Base-by-base conservation (phyloP, 1,140 invertebrate species). In the Hylaeus volcanicus region DNA sequence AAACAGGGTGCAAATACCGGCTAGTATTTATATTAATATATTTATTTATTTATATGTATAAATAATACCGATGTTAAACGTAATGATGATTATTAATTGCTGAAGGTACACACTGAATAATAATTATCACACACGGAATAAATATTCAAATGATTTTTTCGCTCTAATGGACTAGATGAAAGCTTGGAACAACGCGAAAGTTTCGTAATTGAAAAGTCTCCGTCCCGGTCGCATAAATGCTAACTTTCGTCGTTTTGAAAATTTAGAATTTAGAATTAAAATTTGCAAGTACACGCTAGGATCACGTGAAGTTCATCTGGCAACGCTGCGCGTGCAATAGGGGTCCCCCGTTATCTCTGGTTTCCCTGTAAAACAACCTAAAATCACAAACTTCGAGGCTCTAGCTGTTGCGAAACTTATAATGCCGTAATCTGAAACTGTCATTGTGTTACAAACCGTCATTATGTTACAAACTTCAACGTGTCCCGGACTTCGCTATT, bases 341-440 rank as follows among this genome's bases (percentile, higher is more conserved):
- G 51, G 70, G 69, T 79, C 61, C 65, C 58, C 43, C 48, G 60
- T 48, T 79, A 79, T 39, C 53, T 79, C 53, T 78, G 60, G 74
- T 78, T 76, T 70, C 48, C 69, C 60, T 39, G 75, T 81, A 85
- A 84, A 79, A 68, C 51, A 53, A 84, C 68, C 77, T 72, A 69
- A 61, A 76, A 81, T 63, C 70, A 61, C 55, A 6, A 85, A 79
- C 76, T 79, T 60, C 39, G 65, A 58, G 43, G 37, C 12, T 60
- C 66, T 73, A n/a, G 61, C 53, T 53, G 55, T 26, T 6, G 37
- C 63, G 72, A 48, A 88, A 86, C 82, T 86, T 83, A 78, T 82
- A 82, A 85, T 84, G 66, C 80, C 71, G 85, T 88, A 88, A 88
- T 88, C 81, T 74, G 85, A 88, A 86, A 88, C 86, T 88, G 86